These are phyloP conservation scores for Cephus pulcher DNA, from an alignment of 2,888 invertebrate genomes.

Conservation along the genomic window DNA sequence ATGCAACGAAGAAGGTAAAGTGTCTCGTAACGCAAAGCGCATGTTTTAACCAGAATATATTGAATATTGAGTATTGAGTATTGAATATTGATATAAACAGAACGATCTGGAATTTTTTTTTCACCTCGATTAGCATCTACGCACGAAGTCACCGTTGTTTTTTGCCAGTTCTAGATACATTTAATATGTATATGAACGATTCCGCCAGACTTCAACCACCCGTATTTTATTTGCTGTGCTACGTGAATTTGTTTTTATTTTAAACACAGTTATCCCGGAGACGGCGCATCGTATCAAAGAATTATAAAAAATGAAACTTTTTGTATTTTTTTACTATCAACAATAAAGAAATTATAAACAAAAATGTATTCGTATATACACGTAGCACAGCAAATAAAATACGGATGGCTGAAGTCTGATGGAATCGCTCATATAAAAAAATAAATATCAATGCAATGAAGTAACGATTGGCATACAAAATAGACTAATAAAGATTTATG, in stretches of 20 bases:
- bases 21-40: not conserved
- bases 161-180: not conserved
- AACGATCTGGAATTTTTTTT: not conserved
- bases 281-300: no score
- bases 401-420: no score
- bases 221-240: no score
- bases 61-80: not conserved
- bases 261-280: no score
- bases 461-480: not conserved
- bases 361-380: no score
- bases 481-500: not conserved
- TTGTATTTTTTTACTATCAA: no score
- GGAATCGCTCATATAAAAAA: not conserved
- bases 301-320: no score
- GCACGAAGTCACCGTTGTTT: not conserved
- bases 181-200: not conserved
- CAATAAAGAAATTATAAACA: no score
- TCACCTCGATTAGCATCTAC: conserved; percentile 6
- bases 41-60: not conserved
- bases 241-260: no score
- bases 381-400: no score
- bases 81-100: not conserved
- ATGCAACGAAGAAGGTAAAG: not conserved
- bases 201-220: no score
- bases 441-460: not conserved